A percentile compares a stretch with the other conserved stretches of the same genome.
phyloP scores from a whole-genome alignment of 1,140 invertebrate genomes.

The Anoplolepis gracilipes region DNA sequence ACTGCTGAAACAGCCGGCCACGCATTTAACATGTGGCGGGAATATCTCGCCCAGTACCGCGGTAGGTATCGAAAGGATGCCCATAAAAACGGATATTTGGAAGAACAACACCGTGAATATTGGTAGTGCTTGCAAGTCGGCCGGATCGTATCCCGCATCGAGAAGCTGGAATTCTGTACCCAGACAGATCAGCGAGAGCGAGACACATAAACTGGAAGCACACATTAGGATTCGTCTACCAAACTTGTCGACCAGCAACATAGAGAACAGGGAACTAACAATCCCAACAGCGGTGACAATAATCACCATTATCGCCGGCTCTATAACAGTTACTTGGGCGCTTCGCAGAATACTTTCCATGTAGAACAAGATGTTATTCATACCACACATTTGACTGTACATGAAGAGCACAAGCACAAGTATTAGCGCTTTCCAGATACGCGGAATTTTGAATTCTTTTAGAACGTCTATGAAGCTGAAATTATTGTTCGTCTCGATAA shows the following conservation, averaged over 20 bases:
- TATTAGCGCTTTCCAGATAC: conserved; percentile 88
- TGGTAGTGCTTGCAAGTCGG: conserved; percentile 39
- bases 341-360: conserved; percentile 90
- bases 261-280: conserved; percentile 86
- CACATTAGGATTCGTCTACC: conserved; percentile 89
- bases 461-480: conserved; percentile 77
- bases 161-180: conserved; percentile 65
- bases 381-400: conserved; percentile 91
- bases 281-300: conserved; percentile 89
- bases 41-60: conserved; percentile 85
- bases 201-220: conserved; percentile 86
- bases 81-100: conserved; percentile 86
- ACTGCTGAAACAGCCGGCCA: conserved; percentile 90
- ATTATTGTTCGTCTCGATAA: conserved; percentile 84
- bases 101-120: conserved; percentile 64
- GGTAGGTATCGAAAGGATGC: conserved; percentile 90
- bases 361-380: conserved; percentile 92
- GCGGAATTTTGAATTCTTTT: conserved; percentile 86
- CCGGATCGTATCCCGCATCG: conserved; percentile 30
- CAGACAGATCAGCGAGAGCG: conserved; percentile 82
- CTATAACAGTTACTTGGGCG: conserved; percentile 84
- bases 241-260: conserved; percentile 89
- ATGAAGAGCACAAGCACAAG: conserved; percentile 88
- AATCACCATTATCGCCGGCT: conserved; percentile 86
- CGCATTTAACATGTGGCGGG: conserved; percentile 84